Conservation (phyloP, 1,140 invertebrate genomes). For the Panulirus ornatus region DNA sequence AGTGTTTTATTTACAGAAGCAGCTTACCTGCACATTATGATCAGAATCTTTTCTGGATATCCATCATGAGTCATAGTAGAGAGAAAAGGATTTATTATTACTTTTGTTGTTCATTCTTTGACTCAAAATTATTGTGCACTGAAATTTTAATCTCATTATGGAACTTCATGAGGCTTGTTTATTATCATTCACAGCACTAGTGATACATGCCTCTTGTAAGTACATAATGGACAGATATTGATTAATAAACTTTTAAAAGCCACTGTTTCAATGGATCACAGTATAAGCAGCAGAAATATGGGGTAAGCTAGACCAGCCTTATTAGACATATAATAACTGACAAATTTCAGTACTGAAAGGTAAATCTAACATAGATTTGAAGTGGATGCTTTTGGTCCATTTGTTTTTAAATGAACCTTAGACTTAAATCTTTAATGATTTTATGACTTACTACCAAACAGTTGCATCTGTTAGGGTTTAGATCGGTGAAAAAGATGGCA, state of each 20-base stretch:
- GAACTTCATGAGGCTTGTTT: neutral
- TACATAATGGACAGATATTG: constrained; percentile 25
- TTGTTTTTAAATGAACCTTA: too few species aligned
- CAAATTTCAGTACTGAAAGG: neutral
- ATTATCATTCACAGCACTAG: neutral
- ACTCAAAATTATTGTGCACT: neutral
- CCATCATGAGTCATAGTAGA: too few species aligned
- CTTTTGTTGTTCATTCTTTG: too few species aligned
- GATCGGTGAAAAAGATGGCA: too few species aligned
- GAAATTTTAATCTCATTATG: too few species aligned
- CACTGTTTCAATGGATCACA: constrained; percentile 67
- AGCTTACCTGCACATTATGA: too few species aligned
- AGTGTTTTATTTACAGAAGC: neutral
- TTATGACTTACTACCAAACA: too few species aligned
- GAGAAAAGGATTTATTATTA: too few species aligned
- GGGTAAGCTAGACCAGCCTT: constrained; percentile 72
- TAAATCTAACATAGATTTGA: neutral
- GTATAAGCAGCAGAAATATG: constrained; percentile 71
- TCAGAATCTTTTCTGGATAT: too few species aligned
- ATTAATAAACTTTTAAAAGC: constrained; percentile 45
- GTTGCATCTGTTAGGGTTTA: too few species aligned
- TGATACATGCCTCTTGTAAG: neutral
- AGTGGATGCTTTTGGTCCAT: constrained; percentile 12
- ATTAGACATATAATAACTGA: constrained; percentile 16
- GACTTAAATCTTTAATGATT: too few species aligned